These are phyloP conservation scores for Allacma fusca DNA, from an alignment of 2,888 invertebrate genomes.

Conservation along the genomic window DNA sequence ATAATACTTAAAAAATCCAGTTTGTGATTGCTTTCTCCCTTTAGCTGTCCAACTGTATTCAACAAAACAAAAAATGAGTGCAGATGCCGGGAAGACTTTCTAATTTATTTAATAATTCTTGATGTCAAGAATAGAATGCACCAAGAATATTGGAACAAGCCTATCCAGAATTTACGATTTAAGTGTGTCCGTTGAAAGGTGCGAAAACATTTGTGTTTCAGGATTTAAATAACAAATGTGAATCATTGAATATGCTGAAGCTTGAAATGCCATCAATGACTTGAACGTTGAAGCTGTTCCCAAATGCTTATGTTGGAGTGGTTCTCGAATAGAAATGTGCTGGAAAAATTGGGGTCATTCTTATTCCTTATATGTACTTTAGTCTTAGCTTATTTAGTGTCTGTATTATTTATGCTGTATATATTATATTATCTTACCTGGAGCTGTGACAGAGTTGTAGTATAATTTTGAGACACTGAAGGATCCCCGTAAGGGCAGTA, in stretches of 20 bases:
- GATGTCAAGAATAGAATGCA: no score
- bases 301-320: conserved; percentile 47
- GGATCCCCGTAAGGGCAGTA: conserved; percentile 48
- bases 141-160: not conserved
- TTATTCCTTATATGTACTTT: no score
- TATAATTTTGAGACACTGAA: conserved; percentile 45
- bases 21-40: conserved; percentile 25
- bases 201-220: conserved; percentile 33
- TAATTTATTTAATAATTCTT: not conserved
- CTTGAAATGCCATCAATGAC: conserved; percentile 50
- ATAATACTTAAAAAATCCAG: conserved; percentile 43
- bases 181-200: conserved; percentile 38
- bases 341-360: not conserved
- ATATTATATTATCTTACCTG: conserved; percentile 27
- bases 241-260: conserved; percentile 41
- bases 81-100: no score
- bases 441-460: conserved; percentile 11
- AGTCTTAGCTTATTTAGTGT: no score
- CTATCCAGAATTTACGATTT: conserved; percentile 16
- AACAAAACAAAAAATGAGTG: not conserved
- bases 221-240: conserved; percentile 43
- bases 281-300: conserved; percentile 27
- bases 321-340: conserved; percentile 41
- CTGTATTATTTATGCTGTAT: not conserved
- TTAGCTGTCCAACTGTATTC: conserved; percentile 43